Percentiles rank a stretch among this genome's conserved stretches.
phyloP scores from a whole-genome alignment of 2,113 vertebrate species.

The Melanotaenia duboulayi region DNA sequence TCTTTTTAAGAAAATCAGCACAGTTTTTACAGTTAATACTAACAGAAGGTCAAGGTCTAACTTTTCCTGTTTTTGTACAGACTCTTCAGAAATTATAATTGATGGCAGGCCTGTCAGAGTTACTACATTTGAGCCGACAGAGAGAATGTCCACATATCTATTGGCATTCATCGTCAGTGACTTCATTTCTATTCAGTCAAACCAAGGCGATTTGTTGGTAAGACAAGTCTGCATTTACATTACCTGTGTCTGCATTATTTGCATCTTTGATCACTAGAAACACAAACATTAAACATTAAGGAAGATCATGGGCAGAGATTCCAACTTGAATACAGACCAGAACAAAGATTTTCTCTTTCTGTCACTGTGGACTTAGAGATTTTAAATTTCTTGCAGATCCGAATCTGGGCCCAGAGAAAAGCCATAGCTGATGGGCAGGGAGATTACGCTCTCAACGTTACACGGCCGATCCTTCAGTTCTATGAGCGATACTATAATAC shows the following conservation, averaged over 20 bases:
- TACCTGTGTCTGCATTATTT: background rate
- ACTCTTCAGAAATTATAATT: background rate
- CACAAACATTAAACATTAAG: background rate
- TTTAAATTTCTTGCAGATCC: slow-evolving; percentile 79
- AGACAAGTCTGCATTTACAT: slow-evolving; percentile 12
- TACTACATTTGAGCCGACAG: slow-evolving; percentile 83
- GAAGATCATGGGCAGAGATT: too few species aligned
- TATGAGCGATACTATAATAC: slow-evolving; percentile 84
- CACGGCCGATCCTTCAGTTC: slow-evolving; percentile 86
- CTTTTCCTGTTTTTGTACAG: slow-evolving; percentile 50
- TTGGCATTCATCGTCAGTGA: slow-evolving; percentile 92
- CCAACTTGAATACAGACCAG: background rate
- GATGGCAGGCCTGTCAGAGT: accelerated
- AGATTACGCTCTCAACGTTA: slow-evolving; percentile 81
- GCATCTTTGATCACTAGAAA: background rate
- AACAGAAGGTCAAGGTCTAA: slow-evolving; percentile 9
- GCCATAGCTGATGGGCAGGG: slow-evolving; percentile 82
- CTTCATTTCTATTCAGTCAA: background rate
- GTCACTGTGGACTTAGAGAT: background rate
- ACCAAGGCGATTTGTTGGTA: slow-evolving; percentile 72
- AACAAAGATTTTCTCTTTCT: background rate
- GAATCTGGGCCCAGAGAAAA: slow-evolving; percentile 89
- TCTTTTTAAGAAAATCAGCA: background rate
- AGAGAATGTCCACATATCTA: slow-evolving; percentile 93
- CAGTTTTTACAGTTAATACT: slow-evolving; percentile 10